Evolutionary conservation across 2,888 invertebrate species (phyloP), one percentile per base, ranked within the genome.

Genomic region (Tinea trinotella): DNA sequence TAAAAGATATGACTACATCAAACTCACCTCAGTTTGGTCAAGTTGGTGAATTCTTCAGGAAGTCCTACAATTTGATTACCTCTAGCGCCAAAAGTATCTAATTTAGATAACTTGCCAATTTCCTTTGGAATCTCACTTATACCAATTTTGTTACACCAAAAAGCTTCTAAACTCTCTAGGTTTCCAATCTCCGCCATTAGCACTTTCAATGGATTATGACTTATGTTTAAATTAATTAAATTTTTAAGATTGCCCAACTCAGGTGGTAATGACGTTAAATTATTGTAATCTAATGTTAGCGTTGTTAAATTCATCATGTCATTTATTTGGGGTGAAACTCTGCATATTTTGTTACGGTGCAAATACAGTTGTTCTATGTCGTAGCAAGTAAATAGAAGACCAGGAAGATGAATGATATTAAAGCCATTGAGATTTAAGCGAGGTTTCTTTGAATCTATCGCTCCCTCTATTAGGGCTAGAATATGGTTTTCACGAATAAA

Each of bases 401-500:
- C 74, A 0, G 92, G 92, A 61, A 91, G 80, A 63, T 88, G 87
- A 1, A 76, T 68, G 57, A 92, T 88, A 78, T 91, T 90, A 63
- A 87, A 90, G 58, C 89, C 88, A 59, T 90, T 90, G 56, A 92
- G 74, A 73, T 88, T 88, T 59, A 92, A 74, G 57, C 87, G 82
- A 55, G 87, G 87, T 40, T 89, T 86, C 69, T 88, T 89, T 64
- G 88, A 88, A 24, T 74, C 75, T 56, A 88, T 81, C 7, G 89
- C 90, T 65, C 89, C 88, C 76, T 92, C 91, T 62, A 92, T 90
- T 61, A 90, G 84, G 34, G 90, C 90, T 63, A 90, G 69, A 66
- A 90, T 89, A 65, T 91, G 89, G 68, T 91, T 90, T 74, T 89
- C 88, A 73, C 90, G 90, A 64, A 91, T 88, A 74, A 90, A 91